phyloP scores from a whole-genome alignment of 1,140 invertebrate species.

The Ips nitidus region DNA sequence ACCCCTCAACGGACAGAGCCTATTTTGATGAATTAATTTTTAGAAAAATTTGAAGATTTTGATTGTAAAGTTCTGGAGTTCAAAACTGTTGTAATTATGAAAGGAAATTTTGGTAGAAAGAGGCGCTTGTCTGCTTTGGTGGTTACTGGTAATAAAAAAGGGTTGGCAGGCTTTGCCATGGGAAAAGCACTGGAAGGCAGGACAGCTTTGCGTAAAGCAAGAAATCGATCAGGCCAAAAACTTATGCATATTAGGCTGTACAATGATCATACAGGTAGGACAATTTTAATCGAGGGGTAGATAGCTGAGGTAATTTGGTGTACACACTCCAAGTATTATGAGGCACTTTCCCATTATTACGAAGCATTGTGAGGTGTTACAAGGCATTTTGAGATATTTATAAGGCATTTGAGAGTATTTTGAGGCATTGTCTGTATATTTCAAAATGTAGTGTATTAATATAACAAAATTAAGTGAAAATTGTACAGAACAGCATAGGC shows the following conservation, averaged over 20 bases:
- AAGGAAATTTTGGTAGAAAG: constrained; percentile 77
- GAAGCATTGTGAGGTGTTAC: too few species aligned
- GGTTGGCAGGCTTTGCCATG: constrained; percentile 81
- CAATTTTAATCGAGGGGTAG: too few species aligned
- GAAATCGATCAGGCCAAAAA: constrained; percentile 83
- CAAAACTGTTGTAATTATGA: constrained; percentile 83
- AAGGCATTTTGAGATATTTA: too few species aligned
- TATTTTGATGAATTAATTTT: constrained; percentile 42
- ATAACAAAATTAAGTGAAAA: too few species aligned
- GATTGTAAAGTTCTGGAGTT: constrained; percentile 83
- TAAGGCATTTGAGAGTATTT: too few species aligned
- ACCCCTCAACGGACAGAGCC: neutral
- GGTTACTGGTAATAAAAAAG: constrained; percentile 88
- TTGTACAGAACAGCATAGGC: too few species aligned
- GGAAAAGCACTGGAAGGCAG: constrained; percentile 67
- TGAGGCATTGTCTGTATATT: too few species aligned
- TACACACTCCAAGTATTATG: too few species aligned
- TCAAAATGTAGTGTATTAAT: too few species aligned
- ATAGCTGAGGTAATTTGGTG: too few species aligned
- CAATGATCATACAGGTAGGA: constrained; percentile 78
- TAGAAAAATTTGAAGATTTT: constrained; percentile 86
- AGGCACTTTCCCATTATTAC: too few species aligned
- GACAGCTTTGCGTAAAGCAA: constrained; percentile 71
- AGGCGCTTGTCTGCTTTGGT: constrained; percentile 67
- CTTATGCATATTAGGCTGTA: constrained; percentile 82